A percentile compares a stretch with the other conserved stretches of the same genome.
Conservation (phyloP, 2,113 vertebrate genomes). For the Xerus inauris region DNA sequence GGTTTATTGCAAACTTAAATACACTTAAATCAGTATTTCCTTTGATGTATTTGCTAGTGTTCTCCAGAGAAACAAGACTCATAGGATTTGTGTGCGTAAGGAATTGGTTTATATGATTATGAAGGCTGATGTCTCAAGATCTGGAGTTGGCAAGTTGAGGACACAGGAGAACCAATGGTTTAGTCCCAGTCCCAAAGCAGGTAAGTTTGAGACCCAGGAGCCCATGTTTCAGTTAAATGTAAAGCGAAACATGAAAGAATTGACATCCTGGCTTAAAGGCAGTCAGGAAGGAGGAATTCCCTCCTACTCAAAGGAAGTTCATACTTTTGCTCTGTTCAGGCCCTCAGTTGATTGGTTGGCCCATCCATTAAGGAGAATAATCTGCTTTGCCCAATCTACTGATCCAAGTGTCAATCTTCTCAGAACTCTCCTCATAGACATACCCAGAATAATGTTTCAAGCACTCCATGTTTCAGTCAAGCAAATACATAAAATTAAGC, state of each 20-base stretch:
- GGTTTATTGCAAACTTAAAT: neutral
- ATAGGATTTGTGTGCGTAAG: too few species aligned
- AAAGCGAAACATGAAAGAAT: neutral
- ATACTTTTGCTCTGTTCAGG: neutral
- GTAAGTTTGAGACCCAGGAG: neutral
- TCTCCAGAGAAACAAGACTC: neutral
- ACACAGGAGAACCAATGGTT: neutral
- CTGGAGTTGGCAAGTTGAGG: neutral
- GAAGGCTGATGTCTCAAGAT: neutral
- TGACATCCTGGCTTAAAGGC: neutral
- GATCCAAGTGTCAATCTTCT: too few species aligned
- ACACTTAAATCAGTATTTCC: neutral
- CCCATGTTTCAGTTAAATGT: neutral
- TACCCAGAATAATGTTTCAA: neutral
- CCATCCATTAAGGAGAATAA: neutral
- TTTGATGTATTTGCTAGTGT: neutral
- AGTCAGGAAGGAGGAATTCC: neutral
- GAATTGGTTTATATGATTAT: neutral
- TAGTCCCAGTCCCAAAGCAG: neutral
- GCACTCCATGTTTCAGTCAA: neutral
- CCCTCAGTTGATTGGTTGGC: neutral
- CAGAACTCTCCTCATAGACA: neutral
- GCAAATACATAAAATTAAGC: neutral
- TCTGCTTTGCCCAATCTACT: neutral
- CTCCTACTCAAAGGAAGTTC: neutral